Conservation (phyloP, 2,113 vertebrate genomes). For the Tragulus kanchil region DNA sequence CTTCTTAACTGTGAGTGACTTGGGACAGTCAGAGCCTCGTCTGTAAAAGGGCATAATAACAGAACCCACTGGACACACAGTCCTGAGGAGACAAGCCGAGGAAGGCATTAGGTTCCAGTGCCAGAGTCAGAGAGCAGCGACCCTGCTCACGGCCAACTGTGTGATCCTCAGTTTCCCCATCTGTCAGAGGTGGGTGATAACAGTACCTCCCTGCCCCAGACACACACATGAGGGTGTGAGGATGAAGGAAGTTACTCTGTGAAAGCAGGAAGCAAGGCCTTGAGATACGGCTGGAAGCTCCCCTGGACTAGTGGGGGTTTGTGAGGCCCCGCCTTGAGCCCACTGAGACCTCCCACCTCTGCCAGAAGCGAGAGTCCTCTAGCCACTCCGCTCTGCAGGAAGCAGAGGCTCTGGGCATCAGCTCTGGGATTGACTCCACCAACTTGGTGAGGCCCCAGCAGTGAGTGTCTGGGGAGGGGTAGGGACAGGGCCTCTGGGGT, state of each 20-base stretch:
- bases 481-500: neutral
- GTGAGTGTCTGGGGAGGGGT: neutral
- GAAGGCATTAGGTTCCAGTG: neutral
- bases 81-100: neutral
- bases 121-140: neutral
- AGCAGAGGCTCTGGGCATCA: neutral
- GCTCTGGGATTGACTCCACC: neutral
- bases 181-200: neutral
- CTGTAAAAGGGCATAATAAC: neutral
- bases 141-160: neutral
- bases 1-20: neutral
- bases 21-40: neutral
- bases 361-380: neutral
- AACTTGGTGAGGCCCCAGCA: neutral
- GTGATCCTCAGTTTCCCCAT: neutral
- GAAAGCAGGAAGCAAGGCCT: neutral
- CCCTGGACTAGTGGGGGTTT: neutral
- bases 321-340: neutral
- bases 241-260: neutral
- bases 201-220: rapidly evolving
- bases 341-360: neutral
- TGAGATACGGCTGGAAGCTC: neutral
- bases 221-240: neutral
- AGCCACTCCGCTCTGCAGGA: neutral
- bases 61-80: neutral